Percentiles rank a stretch among this genome's conserved stretches.
Conservation (phyloP, 1,140 invertebrate genomes). For the Drosophila miranda region DNA sequence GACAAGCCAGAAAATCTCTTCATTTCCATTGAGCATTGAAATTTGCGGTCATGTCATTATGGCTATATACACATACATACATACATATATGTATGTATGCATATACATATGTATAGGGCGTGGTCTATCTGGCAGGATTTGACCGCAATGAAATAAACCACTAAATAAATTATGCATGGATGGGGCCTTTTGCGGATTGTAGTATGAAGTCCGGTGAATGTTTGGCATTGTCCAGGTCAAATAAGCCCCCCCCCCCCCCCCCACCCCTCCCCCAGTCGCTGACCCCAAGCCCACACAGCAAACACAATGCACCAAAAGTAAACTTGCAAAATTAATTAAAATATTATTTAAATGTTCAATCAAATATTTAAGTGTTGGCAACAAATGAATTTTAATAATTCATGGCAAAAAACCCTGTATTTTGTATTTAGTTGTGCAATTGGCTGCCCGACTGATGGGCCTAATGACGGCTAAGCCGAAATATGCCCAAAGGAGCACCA, state of each 20-base stretch:
- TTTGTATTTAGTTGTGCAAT: slow-evolving; percentile 5
- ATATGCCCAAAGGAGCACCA: slow-evolving; percentile 32
- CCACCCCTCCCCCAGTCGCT: neutral
- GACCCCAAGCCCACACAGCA: slow-evolving; percentile 29
- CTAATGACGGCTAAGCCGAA: slow-evolving; percentile 46
- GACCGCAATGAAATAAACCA: slow-evolving; percentile 67
- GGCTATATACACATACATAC: slow-evolving; percentile 19
- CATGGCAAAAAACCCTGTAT: slow-evolving; percentile 28
- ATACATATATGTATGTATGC: no score
- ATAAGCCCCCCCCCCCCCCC: slow-evolving; percentile 9
- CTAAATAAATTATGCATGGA: slow-evolving; percentile 73
- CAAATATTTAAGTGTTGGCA: slow-evolving; percentile 55
- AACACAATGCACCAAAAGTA: slow-evolving; percentile 51
- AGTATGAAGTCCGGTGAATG: no score
- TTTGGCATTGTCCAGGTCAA: slow-evolving; percentile 22
- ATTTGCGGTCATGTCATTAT: slow-evolving; percentile 70
- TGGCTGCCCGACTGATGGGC: slow-evolving; percentile 13
- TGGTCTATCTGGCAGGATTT: slow-evolving; percentile 26
- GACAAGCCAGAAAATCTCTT: slow-evolving; percentile 42
- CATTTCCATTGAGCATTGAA: slow-evolving; percentile 50
- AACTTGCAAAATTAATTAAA: slow-evolving; percentile 73
- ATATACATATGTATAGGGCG: neutral
- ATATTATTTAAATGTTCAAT: slow-evolving; percentile 63
- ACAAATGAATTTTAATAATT: slow-evolving; percentile 57
- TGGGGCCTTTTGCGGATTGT: slow-evolving; percentile 50